Conservation (phyloP, 2,888 invertebrate genomes). For the Parasteatoda lunata region DNA sequence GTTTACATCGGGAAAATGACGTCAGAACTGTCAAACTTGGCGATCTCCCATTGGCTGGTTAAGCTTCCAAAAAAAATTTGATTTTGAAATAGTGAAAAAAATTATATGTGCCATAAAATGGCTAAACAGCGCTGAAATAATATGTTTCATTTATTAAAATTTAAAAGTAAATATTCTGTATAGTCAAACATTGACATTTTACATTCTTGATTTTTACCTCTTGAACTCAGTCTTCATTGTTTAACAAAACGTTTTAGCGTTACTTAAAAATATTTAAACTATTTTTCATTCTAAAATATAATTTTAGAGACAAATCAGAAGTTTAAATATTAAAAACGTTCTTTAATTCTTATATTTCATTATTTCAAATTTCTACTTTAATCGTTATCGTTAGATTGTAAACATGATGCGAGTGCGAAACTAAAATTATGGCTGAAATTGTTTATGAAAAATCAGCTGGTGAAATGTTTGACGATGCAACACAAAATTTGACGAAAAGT, state of each 20-base stretch:
- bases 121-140: too few species aligned
- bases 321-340: too few species aligned
- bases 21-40: constrained; percentile 67
- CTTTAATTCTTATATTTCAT: background rate
- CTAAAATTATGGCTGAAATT: constrained; percentile 60
- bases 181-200: too few species aligned
- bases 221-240: too few species aligned
- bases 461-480: constrained; percentile 28
- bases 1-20: constrained; percentile 55
- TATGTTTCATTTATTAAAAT: too few species aligned
- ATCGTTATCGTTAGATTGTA: background rate
- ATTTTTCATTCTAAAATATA: too few species aligned
- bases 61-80: background rate
- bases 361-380: constrained; percentile 18
- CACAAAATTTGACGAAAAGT: background rate
- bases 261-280: too few species aligned
- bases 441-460: constrained; percentile 53
- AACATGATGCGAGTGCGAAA: constrained; percentile 29
- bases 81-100: background rate
- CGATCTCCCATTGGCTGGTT: constrained; percentile 55
- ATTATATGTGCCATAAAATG: background rate
- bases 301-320: too few species aligned
- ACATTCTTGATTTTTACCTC: too few species aligned
- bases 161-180: too few species aligned
- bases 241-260: too few species aligned